Evolutionary conservation across 92 coral and sea anemone genomes (phyloP).

Genomic region (Heteractis magnifica): DNA sequence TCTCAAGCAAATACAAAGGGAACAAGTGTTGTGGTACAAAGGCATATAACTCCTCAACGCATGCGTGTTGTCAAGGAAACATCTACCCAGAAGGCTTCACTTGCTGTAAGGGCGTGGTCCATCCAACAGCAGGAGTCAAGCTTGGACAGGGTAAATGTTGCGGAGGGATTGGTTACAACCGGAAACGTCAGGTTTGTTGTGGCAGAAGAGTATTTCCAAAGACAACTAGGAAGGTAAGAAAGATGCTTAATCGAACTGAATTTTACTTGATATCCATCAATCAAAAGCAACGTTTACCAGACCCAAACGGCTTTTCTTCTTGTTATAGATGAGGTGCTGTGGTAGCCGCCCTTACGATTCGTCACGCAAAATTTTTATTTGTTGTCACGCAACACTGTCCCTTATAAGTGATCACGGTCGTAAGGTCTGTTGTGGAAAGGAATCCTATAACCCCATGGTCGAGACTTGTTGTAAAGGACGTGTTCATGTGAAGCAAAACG

Average conservation of each 20-base stretch:
- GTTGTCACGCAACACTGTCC: slow-evolving; percentile 40
- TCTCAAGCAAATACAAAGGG: background rate
- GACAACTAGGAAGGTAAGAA: slow-evolving; percentile 22
- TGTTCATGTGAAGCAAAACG: slow-evolving; percentile 7
- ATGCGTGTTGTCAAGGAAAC: slow-evolving; percentile 40
- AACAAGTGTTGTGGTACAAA: slow-evolving; percentile 32
- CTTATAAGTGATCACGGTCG: background rate
- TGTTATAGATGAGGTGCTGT: slow-evolving; percentile 30
- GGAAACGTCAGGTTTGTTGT: slow-evolving; percentile 32
- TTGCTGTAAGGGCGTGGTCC: slow-evolving; percentile 41
- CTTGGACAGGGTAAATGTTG: slow-evolving; percentile 33
- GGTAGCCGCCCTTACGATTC: slow-evolving; percentile 35
- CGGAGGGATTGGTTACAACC: slow-evolving; percentile 33
- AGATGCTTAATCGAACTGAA: no score
- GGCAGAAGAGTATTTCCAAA: slow-evolving; percentile 10
- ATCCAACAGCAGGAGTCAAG: slow-evolving; percentile 25
- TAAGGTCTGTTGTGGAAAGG: slow-evolving; percentile 24
- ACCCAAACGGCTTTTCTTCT: background rate
- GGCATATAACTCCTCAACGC: slow-evolving; percentile 27
- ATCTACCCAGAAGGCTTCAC: slow-evolving; percentile 41
- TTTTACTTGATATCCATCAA: no score
- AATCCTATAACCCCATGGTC: slow-evolving; percentile 8
- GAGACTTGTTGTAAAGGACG: slow-evolving; percentile 35
- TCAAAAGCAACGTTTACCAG: no score
- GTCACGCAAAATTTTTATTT: slow-evolving; percentile 29